A percentile compares a stretch with the other conserved stretches of the same genome.
Evolutionary conservation across 2,797 vertebrate genomes (phyloP).

Genomic region (Sciaenops ocellatus): DNA sequence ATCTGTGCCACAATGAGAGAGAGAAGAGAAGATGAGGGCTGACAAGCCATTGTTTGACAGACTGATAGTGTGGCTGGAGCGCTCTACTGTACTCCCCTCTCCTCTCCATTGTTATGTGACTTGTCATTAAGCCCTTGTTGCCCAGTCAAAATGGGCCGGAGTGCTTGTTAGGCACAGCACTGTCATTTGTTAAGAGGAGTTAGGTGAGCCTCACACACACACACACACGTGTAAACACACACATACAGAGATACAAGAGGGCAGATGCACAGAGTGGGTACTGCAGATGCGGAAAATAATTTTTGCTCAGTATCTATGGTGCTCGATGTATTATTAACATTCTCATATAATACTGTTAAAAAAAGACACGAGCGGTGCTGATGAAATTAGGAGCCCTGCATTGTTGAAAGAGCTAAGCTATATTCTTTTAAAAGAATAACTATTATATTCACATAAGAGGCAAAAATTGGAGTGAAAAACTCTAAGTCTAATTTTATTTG

Average conservation of each 20-base stretch:
- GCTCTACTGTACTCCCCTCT: conserved; percentile 70
- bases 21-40: conserved; percentile 67
- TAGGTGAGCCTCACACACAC: conserved; percentile 59
- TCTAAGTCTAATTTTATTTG: conserved; percentile 5
- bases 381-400: conserved; percentile 49
- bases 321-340: conserved; percentile 65
- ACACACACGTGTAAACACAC: conserved; percentile 29
- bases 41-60: conserved; percentile 76
- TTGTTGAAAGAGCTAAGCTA: conserved; percentile 26
- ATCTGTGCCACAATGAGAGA: conserved; percentile 49
- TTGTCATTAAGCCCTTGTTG: conserved; percentile 85
- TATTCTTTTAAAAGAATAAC: conserved; percentile 19
- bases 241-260: conserved; percentile 56
- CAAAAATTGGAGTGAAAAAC: not conserved
- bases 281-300: conserved; percentile 67
- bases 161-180: conserved; percentile 76
- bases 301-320: conserved; percentile 67
- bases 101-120: conserved; percentile 80
- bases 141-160: conserved; percentile 76
- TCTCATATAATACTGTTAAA: conserved; percentile 54
- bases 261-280: conserved; percentile 63
- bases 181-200: conserved; percentile 73
- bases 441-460: conserved; percentile 10
- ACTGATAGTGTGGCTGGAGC: conserved; percentile 71
- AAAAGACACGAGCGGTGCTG: conserved; percentile 46